Base-by-base conservation (phyloP, 2,113 vertebrate genomes). In the Mesembrinibis cayennensis region DNA sequence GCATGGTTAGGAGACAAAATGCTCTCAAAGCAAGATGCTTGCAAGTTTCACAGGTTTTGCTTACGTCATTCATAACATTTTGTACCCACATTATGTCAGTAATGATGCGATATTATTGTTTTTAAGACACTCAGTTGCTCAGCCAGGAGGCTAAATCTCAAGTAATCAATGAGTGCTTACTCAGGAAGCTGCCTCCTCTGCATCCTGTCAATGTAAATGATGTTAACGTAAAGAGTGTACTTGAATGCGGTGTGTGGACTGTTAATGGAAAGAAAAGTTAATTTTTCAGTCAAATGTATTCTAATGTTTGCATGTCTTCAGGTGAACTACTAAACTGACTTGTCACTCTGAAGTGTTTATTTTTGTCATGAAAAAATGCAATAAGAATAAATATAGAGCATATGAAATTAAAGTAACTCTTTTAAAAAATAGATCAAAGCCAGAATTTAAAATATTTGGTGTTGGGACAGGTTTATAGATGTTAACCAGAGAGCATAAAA, bases 371-470 rank as follows among this genome's bases (percentile, higher is more conserved):
- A 85, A 95, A 92, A 42, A 69, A 50, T 63, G 9, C 13, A 95
- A 19, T 67, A 92, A 79, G 70, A 89, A 91, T 85, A 82, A 93
- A 91, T 80, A 66, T 72, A 83, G 62, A 66, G 45, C 30, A 59
- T 27, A 62, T 47, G 49, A 94, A 91, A 87, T 77, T 63, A 85
- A 92, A 97, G 56, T 12, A 82, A 36, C 36, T 71, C 8, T 82
- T 92, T 87, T 45, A 59, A 87, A 92, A 95, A 93, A 65, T 11
- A 95, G 88, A 95, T 93, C 89, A 94, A 97, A 97, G 94, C 7
- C 50, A 96, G 67, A 83, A 74, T 80, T 94, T 77, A 85, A 95
- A 95, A 66, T 93, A 95, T 94, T 89, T 95, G 50, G 40, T 93
- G 77, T 82, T 93, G 32, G 19, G 71, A 82, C 84, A 93, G 45